phyloP scores from a whole-genome alignment of 2,797 vertebrate genomes.

The Acanthopagrus latus region DNA sequence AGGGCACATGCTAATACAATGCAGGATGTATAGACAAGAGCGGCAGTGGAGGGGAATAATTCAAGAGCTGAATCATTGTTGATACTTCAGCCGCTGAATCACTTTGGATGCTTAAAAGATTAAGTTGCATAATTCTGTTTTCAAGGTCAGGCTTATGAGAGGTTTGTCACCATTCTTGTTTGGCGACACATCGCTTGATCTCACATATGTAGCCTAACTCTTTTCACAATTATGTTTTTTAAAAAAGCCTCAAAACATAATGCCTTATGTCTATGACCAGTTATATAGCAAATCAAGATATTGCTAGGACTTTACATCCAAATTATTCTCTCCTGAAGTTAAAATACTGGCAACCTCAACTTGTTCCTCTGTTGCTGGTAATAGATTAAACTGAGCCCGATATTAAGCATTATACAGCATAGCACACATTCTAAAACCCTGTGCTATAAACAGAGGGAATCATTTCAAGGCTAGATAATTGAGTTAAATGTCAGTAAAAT shows the following conservation, averaged over 20 bases:
- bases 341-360: background rate
- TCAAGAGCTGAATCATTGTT: conserved; percentile 68
- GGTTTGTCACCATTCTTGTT: conserved; percentile 31
- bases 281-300: conserved; percentile 13
- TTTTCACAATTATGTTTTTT: background rate
- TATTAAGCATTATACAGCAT: background rate
- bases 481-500: conserved; percentile 37
- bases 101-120: conserved; percentile 62
- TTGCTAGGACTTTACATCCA: background rate
- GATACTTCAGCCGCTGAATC: conserved; percentile 63
- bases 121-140: conserved; percentile 53
- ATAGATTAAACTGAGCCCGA: conserved; percentile 12
- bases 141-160: conserved; percentile 50
- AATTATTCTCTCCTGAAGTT: background rate
- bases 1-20: conserved; percentile 51
- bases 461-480: conserved; percentile 44
- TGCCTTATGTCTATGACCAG: background rate
- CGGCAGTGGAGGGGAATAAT: conserved; percentile 49
- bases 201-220: conserved; percentile 1
- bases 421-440: conserved; percentile 4
- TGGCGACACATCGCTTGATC: conserved; percentile 30
- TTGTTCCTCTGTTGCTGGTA: background rate
- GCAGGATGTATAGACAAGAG: conserved; percentile 52
- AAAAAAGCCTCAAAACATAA: background rate
- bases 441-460: conserved; percentile 30